Evolutionary conservation across 2,113 vertebrate genomes (phyloP).

Genomic region (Scortum barcoo): DNA sequence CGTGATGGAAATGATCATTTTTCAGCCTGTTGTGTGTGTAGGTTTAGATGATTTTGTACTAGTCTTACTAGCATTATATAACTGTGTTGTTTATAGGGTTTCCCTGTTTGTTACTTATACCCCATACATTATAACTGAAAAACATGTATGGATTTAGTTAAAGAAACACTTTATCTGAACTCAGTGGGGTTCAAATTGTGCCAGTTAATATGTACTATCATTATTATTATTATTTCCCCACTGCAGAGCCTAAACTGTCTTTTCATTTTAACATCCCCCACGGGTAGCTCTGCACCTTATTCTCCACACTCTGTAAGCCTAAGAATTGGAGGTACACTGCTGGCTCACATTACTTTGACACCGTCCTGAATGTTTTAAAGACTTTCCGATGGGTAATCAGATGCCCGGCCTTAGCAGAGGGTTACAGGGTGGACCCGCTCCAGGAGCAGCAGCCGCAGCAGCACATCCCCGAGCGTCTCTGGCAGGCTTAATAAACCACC

Average conservation of each 20-base stretch:
- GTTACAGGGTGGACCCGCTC: slow-evolving; percentile 29
- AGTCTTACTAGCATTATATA: slow-evolving; percentile 27
- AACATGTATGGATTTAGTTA: background rate
- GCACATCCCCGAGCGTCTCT: slow-evolving; percentile 11
- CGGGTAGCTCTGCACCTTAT: slow-evolving; percentile 8
- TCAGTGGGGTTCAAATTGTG: background rate
- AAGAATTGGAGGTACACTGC: slow-evolving; percentile 31
- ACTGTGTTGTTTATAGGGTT: slow-evolving; percentile 45
- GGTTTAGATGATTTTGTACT: slow-evolving; percentile 53
- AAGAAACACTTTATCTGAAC: background rate
- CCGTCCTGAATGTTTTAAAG: slow-evolving; percentile 84
- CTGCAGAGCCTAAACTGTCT: background rate
- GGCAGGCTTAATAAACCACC: slow-evolving; percentile 40
- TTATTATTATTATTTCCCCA: background rate
- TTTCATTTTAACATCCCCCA: background rate
- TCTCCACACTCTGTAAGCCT: background rate
- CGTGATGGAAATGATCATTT: slow-evolving; percentile 37
- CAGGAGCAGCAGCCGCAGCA: slow-evolving; percentile 16
- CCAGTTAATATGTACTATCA: slow-evolving; percentile 4
- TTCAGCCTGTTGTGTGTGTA: slow-evolving; percentile 37
- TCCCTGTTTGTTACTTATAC: background rate
- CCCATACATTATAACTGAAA: slow-evolving; percentile 22
- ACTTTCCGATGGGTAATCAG: slow-evolving; percentile 82
- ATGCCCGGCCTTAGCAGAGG: slow-evolving; percentile 40
- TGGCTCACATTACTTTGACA: slow-evolving; percentile 68